A percentile compares a stretch with the other conserved stretches of the same genome.
These are phyloP conservation scores for Diacarnus erythraeanus DNA, from an alignment of 37 sponge, comb jelly and placozoan species.

Conservation along the genomic window DNA sequence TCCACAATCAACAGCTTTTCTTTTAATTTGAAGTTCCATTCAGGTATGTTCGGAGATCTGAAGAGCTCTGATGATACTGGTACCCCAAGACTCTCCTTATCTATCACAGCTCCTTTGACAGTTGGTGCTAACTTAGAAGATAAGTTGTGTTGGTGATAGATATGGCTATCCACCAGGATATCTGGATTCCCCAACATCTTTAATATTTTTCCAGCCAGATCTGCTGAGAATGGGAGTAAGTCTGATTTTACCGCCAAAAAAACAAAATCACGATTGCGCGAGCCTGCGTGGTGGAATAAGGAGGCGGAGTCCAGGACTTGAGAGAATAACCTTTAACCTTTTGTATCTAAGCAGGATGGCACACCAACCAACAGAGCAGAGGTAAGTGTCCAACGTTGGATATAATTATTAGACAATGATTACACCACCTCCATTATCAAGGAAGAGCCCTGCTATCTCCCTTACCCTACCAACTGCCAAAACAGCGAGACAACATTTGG, in stretches of 20 bases:
- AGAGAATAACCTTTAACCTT: too few species aligned
- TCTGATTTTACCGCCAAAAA: background rate
- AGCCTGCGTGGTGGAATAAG: background rate
- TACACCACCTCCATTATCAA: background rate
- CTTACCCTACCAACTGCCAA: slow-evolving; percentile 24
- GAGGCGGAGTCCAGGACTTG: too few species aligned
- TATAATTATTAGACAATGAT: background rate
- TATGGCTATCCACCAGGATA: background rate
- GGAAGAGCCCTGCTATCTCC: background rate
- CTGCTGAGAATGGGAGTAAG: background rate
- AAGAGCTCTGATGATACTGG: background rate
- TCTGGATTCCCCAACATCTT: background rate
- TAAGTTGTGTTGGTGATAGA: too few species aligned
- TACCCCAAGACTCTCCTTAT: background rate
- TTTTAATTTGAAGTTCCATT: background rate
- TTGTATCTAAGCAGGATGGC: too few species aligned
- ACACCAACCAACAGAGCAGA: too few species aligned
- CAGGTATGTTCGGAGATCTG: background rate
- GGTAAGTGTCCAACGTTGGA: too few species aligned
- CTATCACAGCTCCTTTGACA: too few species aligned
- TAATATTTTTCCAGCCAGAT: background rate
- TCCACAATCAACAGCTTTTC: slow-evolving; percentile 71
- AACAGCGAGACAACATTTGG: slow-evolving; percentile 25
- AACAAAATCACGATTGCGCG: background rate
- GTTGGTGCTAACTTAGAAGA: too few species aligned